A percentile compares a stretch with the other conserved stretches of the same genome.
Conservation (phyloP, 2,797 vertebrate species). For the Octomys mimax region DNA sequence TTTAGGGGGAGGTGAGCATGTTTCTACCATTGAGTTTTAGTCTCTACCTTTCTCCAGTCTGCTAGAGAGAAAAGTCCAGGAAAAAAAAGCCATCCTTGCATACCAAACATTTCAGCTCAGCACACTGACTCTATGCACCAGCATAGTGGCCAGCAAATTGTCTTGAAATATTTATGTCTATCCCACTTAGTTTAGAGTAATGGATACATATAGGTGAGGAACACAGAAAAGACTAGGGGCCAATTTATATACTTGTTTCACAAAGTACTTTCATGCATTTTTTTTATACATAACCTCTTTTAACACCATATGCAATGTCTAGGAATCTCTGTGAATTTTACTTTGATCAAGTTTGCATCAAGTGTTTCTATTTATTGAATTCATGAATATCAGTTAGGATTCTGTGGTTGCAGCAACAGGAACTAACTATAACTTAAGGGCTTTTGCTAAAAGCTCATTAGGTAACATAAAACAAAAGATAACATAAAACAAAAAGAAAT, state of each 20-base stretch:
- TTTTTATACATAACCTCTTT: neutral
- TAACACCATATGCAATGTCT: neutral
- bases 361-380: neutral
- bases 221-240: neutral
- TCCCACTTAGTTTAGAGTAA: neutral
- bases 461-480: neutral
- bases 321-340: neutral
- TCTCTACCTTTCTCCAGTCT: neutral
- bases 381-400: neutral
- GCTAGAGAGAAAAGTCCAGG: neutral
- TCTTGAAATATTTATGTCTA: neutral
- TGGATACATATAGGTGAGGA: neutral
- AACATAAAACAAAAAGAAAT: neutral
- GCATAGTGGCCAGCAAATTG: neutral
- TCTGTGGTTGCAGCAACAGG: slow-evolving; percentile 30
- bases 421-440: neutral
- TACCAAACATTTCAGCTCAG: neutral
- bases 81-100: neutral
- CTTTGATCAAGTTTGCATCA: neutral
- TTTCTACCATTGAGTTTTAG: neutral
- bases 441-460: slow-evolving; percentile 3
- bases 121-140: neutral
- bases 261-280: neutral
- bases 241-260: neutral
- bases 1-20: neutral